Conservation (phyloP, 2,888 invertebrate species). For the Poecilus cupreus region DNA sequence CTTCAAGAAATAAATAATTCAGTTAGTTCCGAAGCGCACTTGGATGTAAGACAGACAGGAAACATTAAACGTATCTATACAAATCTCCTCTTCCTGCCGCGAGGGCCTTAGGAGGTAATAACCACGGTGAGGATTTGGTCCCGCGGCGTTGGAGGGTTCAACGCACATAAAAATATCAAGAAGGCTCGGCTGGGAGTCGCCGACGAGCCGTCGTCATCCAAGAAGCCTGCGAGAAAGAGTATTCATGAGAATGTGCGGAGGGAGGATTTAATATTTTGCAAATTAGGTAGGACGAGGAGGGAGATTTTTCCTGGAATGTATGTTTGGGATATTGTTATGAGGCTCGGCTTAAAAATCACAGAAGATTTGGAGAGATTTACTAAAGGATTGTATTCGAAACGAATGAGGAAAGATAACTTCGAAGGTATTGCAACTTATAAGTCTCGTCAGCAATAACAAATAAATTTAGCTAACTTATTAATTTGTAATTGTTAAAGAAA, state of each 20-base stretch:
- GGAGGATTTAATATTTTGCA: neutral
- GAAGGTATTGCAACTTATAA: too few species aligned
- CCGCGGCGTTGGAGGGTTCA: neutral
- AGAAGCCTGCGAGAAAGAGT: neutral
- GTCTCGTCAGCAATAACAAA: too few species aligned
- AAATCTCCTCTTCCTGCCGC: conserved; percentile 8
- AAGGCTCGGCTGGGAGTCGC: neutral
- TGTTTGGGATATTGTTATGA: neutral
- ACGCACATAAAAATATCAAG: conserved; percentile 37
- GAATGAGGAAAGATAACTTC: too few species aligned
- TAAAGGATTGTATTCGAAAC: too few species aligned
- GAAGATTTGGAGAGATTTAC: too few species aligned
- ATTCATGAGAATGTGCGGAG: conserved; percentile 6
- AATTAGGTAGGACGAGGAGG: neutral
- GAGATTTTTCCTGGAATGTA: too few species aligned
- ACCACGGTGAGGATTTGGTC: conserved; percentile 12
- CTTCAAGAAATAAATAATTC: conserved; percentile 7
- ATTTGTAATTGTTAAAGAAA: too few species aligned
- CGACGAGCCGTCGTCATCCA: conserved; percentile 2
- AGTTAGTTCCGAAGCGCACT: neutral
- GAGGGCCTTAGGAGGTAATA: neutral
- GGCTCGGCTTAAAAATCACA: neutral
- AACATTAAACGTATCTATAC: conserved; percentile 31
- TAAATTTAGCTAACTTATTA: too few species aligned
- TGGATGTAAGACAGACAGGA: neutral